phyloP scores from a whole-genome alignment of 2,113 vertebrate genomes.

The Clarias magur region DNA sequence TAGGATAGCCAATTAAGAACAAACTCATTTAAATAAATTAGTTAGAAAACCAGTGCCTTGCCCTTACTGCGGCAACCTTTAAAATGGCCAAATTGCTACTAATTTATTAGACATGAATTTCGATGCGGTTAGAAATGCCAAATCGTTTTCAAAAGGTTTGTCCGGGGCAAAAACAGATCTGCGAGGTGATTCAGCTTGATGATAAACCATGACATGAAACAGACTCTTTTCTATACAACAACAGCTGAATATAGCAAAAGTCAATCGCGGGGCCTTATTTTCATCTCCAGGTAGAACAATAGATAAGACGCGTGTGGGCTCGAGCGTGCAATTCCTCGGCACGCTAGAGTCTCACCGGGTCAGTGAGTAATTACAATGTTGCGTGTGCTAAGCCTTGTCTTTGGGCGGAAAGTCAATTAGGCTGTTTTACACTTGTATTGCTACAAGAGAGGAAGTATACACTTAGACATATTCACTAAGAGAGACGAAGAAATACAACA shows the following conservation, averaged over 20 bases:
- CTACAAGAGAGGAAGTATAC: background rate
- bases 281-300: conserved; percentile 10
- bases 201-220: background rate
- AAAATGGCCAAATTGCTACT: conserved; percentile 1
- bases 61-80: conserved; percentile 9
- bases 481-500: background rate
- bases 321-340: background rate
- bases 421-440: conserved; percentile 18
- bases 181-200: background rate
- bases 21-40: conserved; percentile 31
- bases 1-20: conserved; percentile 27
- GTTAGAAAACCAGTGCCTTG: conserved; percentile 8
- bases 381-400: background rate
- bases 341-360: background rate
- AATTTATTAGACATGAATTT: conserved; percentile 24
- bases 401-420: conserved; percentile 29
- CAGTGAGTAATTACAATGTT: conserved; percentile 26
- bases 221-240: background rate
- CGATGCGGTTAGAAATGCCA: background rate
- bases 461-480: background rate
- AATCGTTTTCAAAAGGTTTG: background rate
- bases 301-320: background rate
- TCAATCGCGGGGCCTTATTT: conserved; percentile 9
- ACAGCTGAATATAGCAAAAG: background rate
- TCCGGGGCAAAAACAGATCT: background rate